phyloP scores from a whole-genome alignment of 2,797 vertebrate species.

The Gobionotothen gibberifrons region DNA sequence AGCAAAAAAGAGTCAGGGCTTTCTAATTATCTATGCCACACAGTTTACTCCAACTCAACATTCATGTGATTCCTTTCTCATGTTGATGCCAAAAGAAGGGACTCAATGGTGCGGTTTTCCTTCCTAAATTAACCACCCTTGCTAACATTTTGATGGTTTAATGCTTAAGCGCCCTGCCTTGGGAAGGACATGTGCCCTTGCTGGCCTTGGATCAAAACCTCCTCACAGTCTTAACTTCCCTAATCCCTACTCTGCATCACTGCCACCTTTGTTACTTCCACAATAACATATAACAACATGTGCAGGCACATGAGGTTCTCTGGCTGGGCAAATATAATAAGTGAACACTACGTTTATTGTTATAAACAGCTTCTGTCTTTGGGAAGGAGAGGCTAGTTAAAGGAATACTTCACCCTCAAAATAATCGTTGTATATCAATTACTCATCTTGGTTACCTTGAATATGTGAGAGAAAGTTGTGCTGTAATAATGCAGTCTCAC shows the following conservation, averaged over 20 bases:
- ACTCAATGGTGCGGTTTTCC: constrained; percentile 54
- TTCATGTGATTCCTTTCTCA: constrained; percentile 66
- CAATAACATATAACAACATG: constrained; percentile 25
- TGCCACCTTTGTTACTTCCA: constrained; percentile 51
- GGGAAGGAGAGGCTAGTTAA: not conserved
- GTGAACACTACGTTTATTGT: not conserved
- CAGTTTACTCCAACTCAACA: constrained; percentile 61
- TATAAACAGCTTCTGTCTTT: not conserved
- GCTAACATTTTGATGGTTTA: constrained; percentile 73
- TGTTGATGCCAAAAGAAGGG: constrained; percentile 52
- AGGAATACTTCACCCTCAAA: no score
- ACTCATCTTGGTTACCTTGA: no score
- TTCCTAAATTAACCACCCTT: constrained; percentile 56
- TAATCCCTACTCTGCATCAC: constrained; percentile 44
- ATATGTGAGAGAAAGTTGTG: no score
- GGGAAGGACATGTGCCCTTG: constrained; percentile 59
- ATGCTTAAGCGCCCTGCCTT: constrained; percentile 59
- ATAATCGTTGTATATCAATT: no score
- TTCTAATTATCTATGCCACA: constrained; percentile 74
- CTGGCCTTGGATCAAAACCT: constrained; percentile 59
- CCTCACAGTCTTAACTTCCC: constrained; percentile 29
- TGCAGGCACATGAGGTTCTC: constrained; percentile 15
- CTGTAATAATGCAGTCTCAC: constrained; percentile 25
- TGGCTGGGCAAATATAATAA: constrained; percentile 22
- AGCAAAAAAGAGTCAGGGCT: constrained; percentile 61